Evolutionary conservation across 2,888 invertebrate genomes (phyloP).

Genomic region (Erpobdella octoculata): DNA sequence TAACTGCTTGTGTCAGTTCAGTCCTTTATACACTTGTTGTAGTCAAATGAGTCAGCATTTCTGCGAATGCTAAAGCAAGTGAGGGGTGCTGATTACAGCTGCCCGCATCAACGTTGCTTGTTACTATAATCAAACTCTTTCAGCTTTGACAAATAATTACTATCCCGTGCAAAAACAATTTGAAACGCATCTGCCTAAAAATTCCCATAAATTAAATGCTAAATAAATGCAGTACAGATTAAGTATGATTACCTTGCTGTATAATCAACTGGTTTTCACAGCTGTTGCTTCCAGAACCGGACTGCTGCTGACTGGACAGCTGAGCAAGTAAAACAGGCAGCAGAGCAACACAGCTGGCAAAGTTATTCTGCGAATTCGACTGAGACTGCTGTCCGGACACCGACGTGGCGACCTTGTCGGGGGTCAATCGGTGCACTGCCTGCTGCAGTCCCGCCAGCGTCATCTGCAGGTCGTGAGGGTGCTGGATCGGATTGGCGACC

Average conservation of each 20-base stretch:
- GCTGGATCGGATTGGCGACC: neutral
- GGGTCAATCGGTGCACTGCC: slow-evolving; percentile 21
- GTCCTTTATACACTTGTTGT: no score
- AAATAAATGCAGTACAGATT: neutral
- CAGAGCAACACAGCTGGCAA: slow-evolving; percentile 29
- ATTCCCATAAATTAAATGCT: neutral
- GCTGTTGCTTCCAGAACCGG: slow-evolving; percentile 24
- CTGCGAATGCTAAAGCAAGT: no score
- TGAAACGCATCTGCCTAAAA: neutral
- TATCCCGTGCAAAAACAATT: neutral
- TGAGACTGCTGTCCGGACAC: neutral
- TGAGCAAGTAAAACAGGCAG: slow-evolving; percentile 30
- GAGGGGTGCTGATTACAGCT: no score
- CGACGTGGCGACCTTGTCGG: neutral
- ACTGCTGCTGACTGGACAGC: slow-evolving; percentile 13
- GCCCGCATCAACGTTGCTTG: no score
- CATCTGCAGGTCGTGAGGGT: slow-evolving; percentile 13
- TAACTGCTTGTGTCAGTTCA: no score
- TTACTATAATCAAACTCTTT: no score
- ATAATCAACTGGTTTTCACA: slow-evolving; percentile 29
- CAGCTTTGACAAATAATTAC: no score
- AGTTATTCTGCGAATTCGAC: neutral
- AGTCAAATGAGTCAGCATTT: no score
- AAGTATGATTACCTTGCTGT: slow-evolving; percentile 31
- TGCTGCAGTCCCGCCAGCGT: slow-evolving; percentile 30